Conservation (phyloP, 2,797 vertebrate species). For the Esox lucius region DNA sequence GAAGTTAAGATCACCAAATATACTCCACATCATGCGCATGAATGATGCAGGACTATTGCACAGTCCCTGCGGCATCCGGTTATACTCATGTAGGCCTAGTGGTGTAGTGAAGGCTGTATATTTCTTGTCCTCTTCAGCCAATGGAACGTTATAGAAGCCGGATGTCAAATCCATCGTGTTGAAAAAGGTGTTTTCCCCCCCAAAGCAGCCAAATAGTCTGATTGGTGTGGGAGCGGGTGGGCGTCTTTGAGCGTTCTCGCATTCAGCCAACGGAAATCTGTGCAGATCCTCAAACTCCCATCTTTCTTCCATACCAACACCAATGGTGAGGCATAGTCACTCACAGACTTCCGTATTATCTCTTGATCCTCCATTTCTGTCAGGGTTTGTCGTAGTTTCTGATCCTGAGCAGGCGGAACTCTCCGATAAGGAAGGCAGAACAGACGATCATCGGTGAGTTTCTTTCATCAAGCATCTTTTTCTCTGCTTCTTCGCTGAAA, state of each 20-base stretch:
- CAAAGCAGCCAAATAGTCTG: constrained; percentile 10
- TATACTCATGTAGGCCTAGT: constrained; percentile 18
- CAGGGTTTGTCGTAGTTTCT: constrained; percentile 15
- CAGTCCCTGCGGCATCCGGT: neutral
- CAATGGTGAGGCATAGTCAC: constrained; percentile 21
- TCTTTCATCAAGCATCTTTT: constrained; percentile 1
- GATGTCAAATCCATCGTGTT: neutral
- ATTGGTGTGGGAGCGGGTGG: constrained; percentile 15
- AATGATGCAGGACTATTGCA: constrained; percentile 5
- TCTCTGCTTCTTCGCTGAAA: constrained; percentile 37
- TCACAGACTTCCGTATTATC: constrained; percentile 27
- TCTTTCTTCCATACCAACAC: constrained; percentile 38
- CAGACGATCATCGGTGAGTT: neutral
- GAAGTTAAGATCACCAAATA: constrained; percentile 42
- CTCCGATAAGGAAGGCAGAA: constrained; percentile 12
- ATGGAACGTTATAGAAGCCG: constrained; percentile 16
- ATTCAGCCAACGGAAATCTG: constrained; percentile 37
- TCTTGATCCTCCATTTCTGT: constrained; percentile 17
- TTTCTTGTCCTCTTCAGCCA: constrained; percentile 16
- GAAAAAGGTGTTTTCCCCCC: constrained; percentile 10
- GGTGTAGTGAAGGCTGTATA: constrained; percentile 29
- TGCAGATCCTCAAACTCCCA: constrained; percentile 12
- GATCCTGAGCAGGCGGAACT: constrained; percentile 2
- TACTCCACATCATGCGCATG: constrained; percentile 25
- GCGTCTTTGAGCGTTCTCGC: constrained; percentile 21